These are phyloP conservation scores for Tragelaphus eurycerus DNA, from an alignment of 2,797 vertebrate species.

Conservation along the genomic window DNA sequence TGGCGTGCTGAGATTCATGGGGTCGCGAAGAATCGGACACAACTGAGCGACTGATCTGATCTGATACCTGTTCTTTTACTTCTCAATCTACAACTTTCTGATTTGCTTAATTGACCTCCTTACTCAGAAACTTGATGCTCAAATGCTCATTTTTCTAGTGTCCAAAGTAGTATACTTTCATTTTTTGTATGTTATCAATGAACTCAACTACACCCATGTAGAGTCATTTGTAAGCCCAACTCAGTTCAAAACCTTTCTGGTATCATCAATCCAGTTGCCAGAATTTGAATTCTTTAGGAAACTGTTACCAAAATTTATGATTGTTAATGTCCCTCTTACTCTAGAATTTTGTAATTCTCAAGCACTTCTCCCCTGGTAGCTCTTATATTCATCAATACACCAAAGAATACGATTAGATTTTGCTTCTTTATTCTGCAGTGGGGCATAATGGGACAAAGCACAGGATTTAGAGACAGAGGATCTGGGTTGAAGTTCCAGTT, in stretches of 20 bases:
- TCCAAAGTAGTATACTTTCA: background rate
- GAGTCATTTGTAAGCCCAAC: background rate
- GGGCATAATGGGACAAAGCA: background rate
- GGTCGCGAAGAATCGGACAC: no score
- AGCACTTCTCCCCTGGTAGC: background rate
- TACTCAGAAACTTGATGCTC: background rate
- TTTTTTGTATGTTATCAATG: background rate
- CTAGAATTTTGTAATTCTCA: background rate
- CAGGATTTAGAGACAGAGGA: background rate
- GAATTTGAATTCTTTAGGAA: background rate
- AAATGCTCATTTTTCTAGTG: background rate
- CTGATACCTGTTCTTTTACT: slow-evolving; percentile 4
- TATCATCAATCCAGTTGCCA: background rate
- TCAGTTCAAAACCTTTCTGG: background rate
- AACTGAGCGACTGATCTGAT: no score
- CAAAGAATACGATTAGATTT: slow-evolving; percentile 27
- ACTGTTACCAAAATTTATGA: background rate
- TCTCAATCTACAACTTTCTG: background rate
- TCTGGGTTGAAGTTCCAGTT: background rate
- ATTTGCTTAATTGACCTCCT: background rate
- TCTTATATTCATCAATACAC: slow-evolving; percentile 4
- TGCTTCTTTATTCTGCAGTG: slow-evolving; percentile 16
- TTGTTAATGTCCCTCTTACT: background rate
- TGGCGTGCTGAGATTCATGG: no score
- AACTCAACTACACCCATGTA: background rate